Percentiles rank a stretch among this genome's conserved stretches.
phyloP scores from a whole-genome alignment of 1,140 invertebrate genomes.

The Asbolus verrucosus region DNA sequence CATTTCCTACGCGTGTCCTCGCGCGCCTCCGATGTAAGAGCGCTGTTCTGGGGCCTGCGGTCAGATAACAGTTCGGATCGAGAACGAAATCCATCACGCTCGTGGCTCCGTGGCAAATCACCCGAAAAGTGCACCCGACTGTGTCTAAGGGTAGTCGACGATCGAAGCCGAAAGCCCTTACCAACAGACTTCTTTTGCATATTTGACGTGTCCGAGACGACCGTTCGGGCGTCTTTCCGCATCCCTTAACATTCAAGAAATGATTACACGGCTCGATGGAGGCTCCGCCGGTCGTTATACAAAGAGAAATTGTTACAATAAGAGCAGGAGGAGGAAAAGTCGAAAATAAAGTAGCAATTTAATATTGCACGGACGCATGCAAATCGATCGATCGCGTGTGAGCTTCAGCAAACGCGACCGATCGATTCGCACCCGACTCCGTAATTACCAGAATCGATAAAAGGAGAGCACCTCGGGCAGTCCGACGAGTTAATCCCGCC shows the following conservation, averaged over 20 bases:
- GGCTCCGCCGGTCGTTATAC: slow-evolving; percentile 1
- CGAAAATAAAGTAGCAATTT: slow-evolving; percentile 31
- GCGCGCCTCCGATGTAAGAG: no score
- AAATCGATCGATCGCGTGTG: slow-evolving; percentile 41
- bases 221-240: slow-evolving; percentile 32
- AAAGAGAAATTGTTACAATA: no score
- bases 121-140: slow-evolving; percentile 43
- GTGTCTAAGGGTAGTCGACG: slow-evolving; percentile 37
- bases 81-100: slow-evolving; percentile 24
- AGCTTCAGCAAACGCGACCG: slow-evolving; percentile 7
- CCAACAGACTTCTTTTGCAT: slow-evolving; percentile 35
- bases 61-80: no score
- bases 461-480: no score
- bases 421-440: slow-evolving; percentile 7
- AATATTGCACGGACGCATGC: slow-evolving; percentile 24
- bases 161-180: no score
- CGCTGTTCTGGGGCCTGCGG: no score
- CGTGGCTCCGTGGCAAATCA: slow-evolving; percentile 11
- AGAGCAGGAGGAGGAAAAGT: no score
- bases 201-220: not conserved
- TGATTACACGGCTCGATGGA: slow-evolving; percentile 32
- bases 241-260: slow-evolving; percentile 41
- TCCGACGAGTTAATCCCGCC: slow-evolving; percentile 6
- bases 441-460: slow-evolving; percentile 23
- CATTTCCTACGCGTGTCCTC: slow-evolving; percentile 9